A percentile compares a stretch with the other conserved stretches of the same genome.
These are phyloP conservation scores for Eilema caniola DNA, from an alignment of 2,888 invertebrate species.

Conservation along the genomic window DNA sequence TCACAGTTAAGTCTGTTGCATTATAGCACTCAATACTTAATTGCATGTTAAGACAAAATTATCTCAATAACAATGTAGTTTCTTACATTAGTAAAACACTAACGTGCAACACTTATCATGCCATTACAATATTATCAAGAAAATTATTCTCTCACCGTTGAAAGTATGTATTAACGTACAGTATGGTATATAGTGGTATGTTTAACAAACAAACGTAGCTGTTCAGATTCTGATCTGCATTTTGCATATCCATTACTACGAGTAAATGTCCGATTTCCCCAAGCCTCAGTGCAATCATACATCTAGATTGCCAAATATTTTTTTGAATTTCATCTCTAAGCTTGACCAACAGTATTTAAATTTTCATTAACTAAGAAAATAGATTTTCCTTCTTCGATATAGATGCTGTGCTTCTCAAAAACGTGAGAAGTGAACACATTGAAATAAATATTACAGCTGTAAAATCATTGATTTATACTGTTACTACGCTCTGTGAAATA, in stretches of 20 bases:
- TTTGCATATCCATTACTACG: neutral
- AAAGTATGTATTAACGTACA: neutral
- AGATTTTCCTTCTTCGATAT: too few relatives aligned
- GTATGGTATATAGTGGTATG: too few relatives aligned
- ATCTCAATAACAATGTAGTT: neutral
- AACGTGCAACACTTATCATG: neutral
- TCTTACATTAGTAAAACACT: neutral
- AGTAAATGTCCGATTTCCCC: conserved; percentile 5
- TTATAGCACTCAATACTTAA: too few relatives aligned
- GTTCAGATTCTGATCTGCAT: neutral
- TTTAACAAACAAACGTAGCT: conserved; percentile 5
- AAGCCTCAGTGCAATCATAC: neutral
- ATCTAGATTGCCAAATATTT: too few relatives aligned
- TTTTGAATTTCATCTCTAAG: neutral
- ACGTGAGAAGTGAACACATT: too few relatives aligned
- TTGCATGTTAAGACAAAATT: neutral
- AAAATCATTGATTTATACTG: too few relatives aligned
- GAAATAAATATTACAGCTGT: too few relatives aligned
- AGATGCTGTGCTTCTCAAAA: too few relatives aligned
- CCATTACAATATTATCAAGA: neutral
- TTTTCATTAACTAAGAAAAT: too few relatives aligned
- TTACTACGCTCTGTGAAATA: too few relatives aligned
- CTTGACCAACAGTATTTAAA: neutral
- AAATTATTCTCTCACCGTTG: neutral
- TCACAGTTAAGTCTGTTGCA: too few relatives aligned